Evolutionary conservation across 1,140 invertebrate genomes (phyloP).

Genomic region (Drosophila orosa): DNA sequence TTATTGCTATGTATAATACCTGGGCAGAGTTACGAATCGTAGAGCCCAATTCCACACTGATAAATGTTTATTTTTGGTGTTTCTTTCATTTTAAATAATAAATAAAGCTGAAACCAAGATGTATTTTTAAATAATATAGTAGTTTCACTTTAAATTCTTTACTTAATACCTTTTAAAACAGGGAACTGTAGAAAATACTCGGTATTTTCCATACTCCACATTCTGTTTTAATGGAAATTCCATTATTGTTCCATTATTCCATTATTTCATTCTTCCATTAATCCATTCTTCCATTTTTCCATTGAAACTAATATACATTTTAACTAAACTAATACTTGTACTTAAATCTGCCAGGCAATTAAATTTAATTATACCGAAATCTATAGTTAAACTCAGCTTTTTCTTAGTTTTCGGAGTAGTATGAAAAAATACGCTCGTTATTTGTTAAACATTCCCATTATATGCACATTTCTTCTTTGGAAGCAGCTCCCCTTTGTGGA

Average conservation of each 20-base stretch:
- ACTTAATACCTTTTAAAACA: not conserved
- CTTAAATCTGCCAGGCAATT: not conserved
- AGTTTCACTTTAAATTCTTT: not conserved
- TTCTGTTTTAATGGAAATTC: no score
- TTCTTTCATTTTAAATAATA: not conserved
- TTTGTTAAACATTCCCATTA: not conserved
- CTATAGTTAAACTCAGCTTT: no score
- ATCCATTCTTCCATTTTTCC: no score
- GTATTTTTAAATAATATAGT: not conserved
- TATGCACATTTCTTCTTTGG: no score
- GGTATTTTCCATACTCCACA: not conserved
- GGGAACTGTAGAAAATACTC: not conserved
- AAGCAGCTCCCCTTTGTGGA: no score
- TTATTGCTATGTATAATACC: conserved; percentile 51
- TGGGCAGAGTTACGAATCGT: conserved; percentile 3
- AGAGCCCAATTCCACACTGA: not conserved
- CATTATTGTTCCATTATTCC: no score
- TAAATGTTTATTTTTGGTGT: not conserved
- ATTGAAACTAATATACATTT: not conserved
- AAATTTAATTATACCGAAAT: not conserved
- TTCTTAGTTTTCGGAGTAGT: no score
- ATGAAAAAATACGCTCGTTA: not conserved
- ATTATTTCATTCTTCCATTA: no score
- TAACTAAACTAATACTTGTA: not conserved
- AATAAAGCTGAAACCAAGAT: not conserved